These are phyloP conservation scores for Machimus rusticus DNA, from an alignment of 2,888 invertebrate genomes.

Conservation along the genomic window DNA sequence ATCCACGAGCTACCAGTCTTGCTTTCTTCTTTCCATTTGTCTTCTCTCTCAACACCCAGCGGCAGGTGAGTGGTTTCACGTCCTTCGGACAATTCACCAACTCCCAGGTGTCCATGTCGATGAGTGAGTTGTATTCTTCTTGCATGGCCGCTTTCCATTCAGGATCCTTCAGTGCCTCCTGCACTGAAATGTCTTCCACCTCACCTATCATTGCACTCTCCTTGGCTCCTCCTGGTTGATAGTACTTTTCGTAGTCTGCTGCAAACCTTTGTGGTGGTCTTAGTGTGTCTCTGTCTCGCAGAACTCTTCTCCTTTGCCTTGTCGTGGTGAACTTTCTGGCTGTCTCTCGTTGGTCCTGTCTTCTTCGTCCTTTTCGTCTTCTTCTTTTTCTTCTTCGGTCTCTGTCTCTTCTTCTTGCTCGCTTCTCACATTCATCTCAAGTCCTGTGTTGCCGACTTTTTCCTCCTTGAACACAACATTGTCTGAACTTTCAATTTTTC, in stretches of 20 bases:
- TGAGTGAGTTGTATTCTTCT: slow-evolving; percentile 45
- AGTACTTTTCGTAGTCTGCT: not conserved
- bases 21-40: not conserved
- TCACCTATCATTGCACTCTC: not conserved
- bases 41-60: not conserved
- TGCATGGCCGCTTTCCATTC: slow-evolving; percentile 46
- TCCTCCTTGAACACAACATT: not conserved
- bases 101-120: slow-evolving; percentile 48
- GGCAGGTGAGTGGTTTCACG: slow-evolving; percentile 42
- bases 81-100: slow-evolving; percentile 46
- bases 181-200: not conserved
- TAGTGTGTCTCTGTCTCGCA: not conserved
- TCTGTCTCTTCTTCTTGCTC: not conserved
- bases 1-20: slow-evolving; percentile 6
- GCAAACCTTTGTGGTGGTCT: not conserved
- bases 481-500: not conserved
- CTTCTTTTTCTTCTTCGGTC: not conserved
- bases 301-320: not conserved
- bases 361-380: not conserved
- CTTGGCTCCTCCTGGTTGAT: not conserved
- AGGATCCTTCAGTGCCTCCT: not conserved
- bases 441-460: not conserved
- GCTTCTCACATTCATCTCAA: not conserved
- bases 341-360: not conserved
- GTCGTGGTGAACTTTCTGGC: not conserved